Conservation (phyloP, 1,140 invertebrate species). For the Atta texana region DNA sequence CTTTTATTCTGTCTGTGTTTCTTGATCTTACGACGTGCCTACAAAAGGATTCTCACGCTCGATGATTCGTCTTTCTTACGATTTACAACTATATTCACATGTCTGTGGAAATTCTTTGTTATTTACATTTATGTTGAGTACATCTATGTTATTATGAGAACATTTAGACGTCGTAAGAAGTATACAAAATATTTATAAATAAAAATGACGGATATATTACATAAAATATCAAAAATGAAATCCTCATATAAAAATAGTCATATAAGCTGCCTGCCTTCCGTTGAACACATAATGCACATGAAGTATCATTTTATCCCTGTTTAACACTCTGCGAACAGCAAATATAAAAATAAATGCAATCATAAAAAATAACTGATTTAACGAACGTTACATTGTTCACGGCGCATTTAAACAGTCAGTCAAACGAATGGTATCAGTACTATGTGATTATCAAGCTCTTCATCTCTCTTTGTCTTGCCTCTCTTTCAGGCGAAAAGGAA, state of each 20-base stretch:
- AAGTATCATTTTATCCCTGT: too few species aligned
- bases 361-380: not conserved
- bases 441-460: not conserved
- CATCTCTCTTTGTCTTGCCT: not conserved
- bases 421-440: not conserved
- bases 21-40: constrained; percentile 68
- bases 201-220: not conserved
- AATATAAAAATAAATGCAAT: too few species aligned
- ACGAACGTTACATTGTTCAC: not conserved
- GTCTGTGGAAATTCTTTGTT: not conserved
- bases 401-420: not conserved
- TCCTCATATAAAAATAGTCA: not conserved
- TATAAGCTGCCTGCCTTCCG: too few species aligned
- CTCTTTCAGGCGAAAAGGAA: constrained; percentile 54
- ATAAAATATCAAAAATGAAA: not conserved
- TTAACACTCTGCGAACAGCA: too few species aligned
- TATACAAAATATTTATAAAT: constrained; percentile 7
- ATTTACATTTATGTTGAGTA: not conserved
- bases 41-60: constrained; percentile 64
- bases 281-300: too few species aligned
- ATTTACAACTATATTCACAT: not conserved
- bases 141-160: not conserved
- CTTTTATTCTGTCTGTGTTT: constrained; percentile 61
- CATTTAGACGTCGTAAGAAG: not conserved
- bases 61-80: constrained; percentile 1